Evolutionary conservation across 2,113 vertebrate species (phyloP).

Genomic region (Tapirus terrestris): DNA sequence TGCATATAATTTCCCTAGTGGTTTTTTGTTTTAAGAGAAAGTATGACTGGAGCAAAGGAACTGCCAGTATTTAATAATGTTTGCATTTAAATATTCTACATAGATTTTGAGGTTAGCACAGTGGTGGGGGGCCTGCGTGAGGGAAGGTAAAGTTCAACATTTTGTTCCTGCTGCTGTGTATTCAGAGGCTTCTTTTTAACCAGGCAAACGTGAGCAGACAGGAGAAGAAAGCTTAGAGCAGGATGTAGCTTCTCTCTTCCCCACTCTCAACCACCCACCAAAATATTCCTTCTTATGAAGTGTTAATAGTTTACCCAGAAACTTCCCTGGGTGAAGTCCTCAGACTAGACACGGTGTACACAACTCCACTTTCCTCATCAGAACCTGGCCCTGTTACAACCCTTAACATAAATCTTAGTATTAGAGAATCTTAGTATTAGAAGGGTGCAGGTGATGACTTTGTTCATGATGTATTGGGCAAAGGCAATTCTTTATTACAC

Average conservation of each 20-base stretch:
- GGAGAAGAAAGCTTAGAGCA: not conserved
- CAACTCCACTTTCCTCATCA: not conserved
- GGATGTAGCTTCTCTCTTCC: not conserved
- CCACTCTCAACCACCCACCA: not conserved
- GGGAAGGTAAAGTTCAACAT: not conserved
- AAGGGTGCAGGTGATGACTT: no score
- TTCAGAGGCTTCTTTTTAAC: not conserved
- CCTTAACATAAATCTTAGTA: no score
- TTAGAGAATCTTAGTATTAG: not conserved
- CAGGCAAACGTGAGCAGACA: no score
- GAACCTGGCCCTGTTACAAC: no score
- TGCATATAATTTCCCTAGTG: slow-evolving; percentile 56
- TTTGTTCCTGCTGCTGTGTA: no score
- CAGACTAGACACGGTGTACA: no score
- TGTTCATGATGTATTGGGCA: not conserved
- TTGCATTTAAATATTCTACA: slow-evolving; percentile 23
- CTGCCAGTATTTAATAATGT: not conserved
- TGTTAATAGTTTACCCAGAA: not conserved
- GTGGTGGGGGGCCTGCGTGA: not conserved
- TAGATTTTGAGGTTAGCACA: not conserved
- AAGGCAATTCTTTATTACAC: not conserved
- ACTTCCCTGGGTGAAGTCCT: not conserved
- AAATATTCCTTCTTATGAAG: not conserved
- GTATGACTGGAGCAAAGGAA: not conserved
- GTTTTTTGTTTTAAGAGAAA: slow-evolving; percentile 36